Conservation (phyloP, 2,797 vertebrate genomes). For the Columba guinea region DNA sequence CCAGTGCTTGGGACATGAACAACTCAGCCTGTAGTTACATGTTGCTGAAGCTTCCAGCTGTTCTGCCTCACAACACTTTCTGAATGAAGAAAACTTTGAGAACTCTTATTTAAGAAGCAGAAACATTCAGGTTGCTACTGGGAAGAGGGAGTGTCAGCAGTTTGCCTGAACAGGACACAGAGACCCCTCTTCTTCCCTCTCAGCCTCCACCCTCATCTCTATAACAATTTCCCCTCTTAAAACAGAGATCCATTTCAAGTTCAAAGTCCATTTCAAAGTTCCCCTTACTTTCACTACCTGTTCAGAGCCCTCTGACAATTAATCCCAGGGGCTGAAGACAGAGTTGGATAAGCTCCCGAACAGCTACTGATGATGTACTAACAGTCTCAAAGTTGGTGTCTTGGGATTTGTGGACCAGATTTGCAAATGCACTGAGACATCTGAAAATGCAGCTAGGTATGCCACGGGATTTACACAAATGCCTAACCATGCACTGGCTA, state of each 20-base stretch:
- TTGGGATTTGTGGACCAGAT: not conserved
- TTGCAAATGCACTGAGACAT: not conserved
- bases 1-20: no score
- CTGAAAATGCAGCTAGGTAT: not conserved
- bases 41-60: not conserved
- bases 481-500: not conserved
- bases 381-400: not conserved
- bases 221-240: not conserved
- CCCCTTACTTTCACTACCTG: not conserved
- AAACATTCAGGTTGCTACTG: not conserved
- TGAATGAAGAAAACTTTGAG: not conserved
- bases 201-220: not conserved
- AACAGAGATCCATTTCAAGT: not conserved
- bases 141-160: not conserved
- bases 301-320: not conserved
- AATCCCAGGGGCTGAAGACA: accelerated
- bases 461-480: not conserved
- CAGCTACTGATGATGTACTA: not conserved
- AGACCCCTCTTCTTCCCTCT: not conserved
- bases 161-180: not conserved
- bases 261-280: not conserved
- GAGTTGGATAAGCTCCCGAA: not conserved
- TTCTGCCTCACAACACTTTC: not conserved
- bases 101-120: not conserved
- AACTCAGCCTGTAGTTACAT: accelerated